phyloP scores from a whole-genome alignment of 2,113 vertebrate species.

The Nothoprocta perdicaria region DNA sequence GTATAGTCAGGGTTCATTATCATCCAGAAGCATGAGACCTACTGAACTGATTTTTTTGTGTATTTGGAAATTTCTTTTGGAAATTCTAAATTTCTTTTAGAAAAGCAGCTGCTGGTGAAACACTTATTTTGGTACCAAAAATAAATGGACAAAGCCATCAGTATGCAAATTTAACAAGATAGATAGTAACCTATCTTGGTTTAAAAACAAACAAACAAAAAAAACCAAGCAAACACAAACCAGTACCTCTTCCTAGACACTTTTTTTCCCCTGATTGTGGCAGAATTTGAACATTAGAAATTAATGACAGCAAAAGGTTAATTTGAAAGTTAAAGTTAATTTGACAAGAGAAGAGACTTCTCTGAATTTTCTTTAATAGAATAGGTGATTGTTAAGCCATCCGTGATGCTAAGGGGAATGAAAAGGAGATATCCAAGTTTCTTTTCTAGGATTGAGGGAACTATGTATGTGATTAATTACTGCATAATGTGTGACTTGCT shows the following conservation, averaged over 20 bases:
- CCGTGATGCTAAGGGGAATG: neutral
- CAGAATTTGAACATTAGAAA: neutral
- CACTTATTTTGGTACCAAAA: neutral
- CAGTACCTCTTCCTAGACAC: neutral
- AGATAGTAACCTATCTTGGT: neutral
- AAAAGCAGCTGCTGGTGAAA: conserved; percentile 1
- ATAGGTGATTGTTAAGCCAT: neutral
- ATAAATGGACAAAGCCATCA: neutral
- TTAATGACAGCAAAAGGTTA: no score
- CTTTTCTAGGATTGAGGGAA: neutral
- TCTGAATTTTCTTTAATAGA: neutral
- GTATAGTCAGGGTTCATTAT: neutral
- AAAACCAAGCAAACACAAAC: neutral
- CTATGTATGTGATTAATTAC: neutral
- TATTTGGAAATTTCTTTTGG: neutral
- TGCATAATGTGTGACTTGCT: neutral
- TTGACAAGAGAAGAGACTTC: neutral
- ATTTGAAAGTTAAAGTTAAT: neutral
- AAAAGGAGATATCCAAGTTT: neutral
- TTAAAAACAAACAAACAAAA: neutral
- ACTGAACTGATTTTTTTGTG: neutral
- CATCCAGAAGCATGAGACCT: neutral
- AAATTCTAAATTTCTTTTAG: neutral
- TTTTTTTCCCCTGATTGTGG: neutral
- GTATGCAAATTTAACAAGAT: neutral